Conservation (phyloP, 2,113 vertebrate species). For the Hypanus sabinus region DNA sequence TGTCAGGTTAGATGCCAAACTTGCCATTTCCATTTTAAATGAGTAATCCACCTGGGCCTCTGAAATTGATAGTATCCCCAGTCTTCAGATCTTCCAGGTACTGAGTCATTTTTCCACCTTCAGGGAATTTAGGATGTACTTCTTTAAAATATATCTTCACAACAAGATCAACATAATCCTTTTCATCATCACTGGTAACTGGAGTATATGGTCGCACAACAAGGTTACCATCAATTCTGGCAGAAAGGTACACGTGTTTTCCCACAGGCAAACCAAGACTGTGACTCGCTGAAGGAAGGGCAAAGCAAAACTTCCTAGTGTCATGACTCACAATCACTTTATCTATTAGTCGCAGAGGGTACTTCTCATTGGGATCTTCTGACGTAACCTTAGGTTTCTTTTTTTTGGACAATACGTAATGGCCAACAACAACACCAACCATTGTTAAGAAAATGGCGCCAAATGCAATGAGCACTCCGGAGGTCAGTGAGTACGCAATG, state of each 20-base stretch:
- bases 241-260: too few relatives aligned
- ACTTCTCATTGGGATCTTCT: constrained; percentile 55
- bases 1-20: constrained; percentile 58
- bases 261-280: constrained; percentile 60
- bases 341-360: constrained; percentile 55
- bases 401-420: constrained; percentile 51
- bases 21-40: constrained; percentile 48
- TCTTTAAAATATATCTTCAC: constrained; percentile 52
- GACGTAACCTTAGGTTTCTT: constrained; percentile 51
- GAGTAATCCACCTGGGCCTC: constrained; percentile 50
- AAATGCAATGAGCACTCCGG: constrained; percentile 50
- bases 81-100: constrained; percentile 48
- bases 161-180: too few relatives aligned
- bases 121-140: constrained; percentile 49
- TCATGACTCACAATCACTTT: constrained; percentile 61
- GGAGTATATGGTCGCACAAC: too few relatives aligned
- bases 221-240: too few relatives aligned
- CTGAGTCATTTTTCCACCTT: constrained; percentile 53
- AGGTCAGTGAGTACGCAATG: too few relatives aligned
- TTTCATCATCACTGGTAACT: too few relatives aligned
- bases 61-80: constrained; percentile 48
- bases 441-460: constrained; percentile 55
- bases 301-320: constrained; percentile 60
- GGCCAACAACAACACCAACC: constrained; percentile 49
- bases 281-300: constrained; percentile 55